Percentiles rank a stretch among this genome's conserved stretches.
Conservation (phyloP, 2,797 vertebrate genomes). For the Triplophysa bombifrons region DNA sequence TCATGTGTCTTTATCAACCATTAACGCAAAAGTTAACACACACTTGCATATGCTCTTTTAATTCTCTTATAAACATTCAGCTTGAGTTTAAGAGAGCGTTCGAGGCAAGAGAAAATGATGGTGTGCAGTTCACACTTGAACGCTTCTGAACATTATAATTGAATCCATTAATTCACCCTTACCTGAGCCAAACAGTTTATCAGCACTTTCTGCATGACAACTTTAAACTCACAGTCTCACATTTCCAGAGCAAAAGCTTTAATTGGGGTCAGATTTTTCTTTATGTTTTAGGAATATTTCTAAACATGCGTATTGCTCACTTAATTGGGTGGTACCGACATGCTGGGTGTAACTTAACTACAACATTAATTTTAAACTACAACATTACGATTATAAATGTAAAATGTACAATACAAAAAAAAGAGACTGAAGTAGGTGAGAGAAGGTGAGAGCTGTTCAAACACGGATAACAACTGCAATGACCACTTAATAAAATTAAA, state of each 20-base stretch:
- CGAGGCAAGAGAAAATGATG: slow-evolving; percentile 19
- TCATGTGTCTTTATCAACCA: not conserved
- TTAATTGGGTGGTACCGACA: not conserved
- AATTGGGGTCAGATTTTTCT: not conserved
- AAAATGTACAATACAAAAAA: too few species aligned
- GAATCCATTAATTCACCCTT: slow-evolving; percentile 37
- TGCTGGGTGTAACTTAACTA: not conserved
- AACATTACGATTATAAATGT: too few species aligned
- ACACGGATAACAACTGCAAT: not conserved
- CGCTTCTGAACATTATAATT: slow-evolving; percentile 45
- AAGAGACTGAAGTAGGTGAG: too few species aligned
- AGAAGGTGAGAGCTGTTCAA: too few species aligned
- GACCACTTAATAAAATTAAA: not conserved
- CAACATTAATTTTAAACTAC: not conserved
- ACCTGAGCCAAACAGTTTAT: slow-evolving; percentile 32
- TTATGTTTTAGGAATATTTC: not conserved
- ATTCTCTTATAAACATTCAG: not conserved
- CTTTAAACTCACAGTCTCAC: slow-evolving; percentile 13
- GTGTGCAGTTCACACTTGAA: slow-evolving; percentile 26
- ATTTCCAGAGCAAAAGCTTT: slow-evolving; percentile 4
- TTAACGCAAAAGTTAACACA: not conserved
- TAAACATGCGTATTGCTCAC: not conserved
- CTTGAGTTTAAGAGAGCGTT: not conserved
- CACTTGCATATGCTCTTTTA: not conserved
- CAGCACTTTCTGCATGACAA: slow-evolving; percentile 36